phyloP scores from a whole-genome alignment of 2,797 vertebrate genomes.

The Phalloptychus januarius region DNA sequence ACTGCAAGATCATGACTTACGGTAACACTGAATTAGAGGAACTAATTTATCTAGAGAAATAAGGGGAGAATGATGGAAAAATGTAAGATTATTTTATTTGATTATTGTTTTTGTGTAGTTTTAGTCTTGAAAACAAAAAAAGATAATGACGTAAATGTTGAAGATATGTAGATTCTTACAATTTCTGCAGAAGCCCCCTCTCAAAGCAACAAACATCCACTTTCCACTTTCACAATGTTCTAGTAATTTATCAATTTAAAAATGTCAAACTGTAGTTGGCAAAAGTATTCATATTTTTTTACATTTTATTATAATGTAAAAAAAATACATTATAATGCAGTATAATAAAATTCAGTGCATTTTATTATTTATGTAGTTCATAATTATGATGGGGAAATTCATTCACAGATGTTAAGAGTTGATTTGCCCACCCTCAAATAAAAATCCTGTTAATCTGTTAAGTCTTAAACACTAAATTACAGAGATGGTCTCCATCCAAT shows the following conservation, averaged over 20 bases:
- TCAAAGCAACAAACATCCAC: too few relatives aligned
- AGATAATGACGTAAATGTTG: constrained; percentile 1
- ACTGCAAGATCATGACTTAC: neutral
- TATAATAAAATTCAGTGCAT: neutral
- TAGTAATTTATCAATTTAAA: neutral
- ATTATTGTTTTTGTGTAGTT: neutral
- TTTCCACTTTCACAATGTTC: too few relatives aligned
- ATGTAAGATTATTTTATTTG: neutral
- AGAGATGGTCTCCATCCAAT: neutral
- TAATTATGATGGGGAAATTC: neutral
- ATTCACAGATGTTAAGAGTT: neutral
- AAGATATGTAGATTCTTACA: neutral
- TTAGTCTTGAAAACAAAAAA: neutral
- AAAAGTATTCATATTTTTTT: neutral
- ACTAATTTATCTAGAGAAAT: neutral
- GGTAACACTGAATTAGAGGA: neutral
- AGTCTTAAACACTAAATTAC: neutral
- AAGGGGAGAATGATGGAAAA: neutral
- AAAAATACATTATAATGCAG: too few relatives aligned
- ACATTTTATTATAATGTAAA: neutral
- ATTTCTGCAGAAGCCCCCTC: neutral
- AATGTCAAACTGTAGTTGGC: neutral
- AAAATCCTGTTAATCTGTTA: neutral
- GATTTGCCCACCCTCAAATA: neutral
- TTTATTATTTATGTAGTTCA: neutral